A percentile compares a stretch with the other conserved stretches of the same genome.
These are phyloP conservation scores for Candoia aspera DNA, from an alignment of 2,113 vertebrate species.

Conservation along the genomic window DNA sequence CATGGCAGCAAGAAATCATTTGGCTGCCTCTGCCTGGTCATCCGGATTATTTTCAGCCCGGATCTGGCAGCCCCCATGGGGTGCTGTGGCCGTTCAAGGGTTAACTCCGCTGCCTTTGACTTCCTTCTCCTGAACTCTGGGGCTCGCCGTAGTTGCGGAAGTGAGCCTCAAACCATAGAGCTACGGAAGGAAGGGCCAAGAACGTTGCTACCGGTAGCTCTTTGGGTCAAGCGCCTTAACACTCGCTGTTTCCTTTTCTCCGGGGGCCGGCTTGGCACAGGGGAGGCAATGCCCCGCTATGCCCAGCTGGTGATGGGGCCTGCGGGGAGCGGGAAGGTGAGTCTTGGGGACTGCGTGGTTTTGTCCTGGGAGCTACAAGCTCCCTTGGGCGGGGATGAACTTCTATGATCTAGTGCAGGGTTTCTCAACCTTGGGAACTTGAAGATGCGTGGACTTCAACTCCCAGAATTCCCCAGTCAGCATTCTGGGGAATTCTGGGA, in stretches of 20 bases:
- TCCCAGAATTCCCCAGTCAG: no score
- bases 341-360: not conserved
- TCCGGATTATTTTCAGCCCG: no score
- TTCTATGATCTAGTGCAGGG: not conserved
- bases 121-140: not conserved
- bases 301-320: constrained; percentile 97
- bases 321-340: constrained; percentile 96
- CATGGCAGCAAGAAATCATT: no score
- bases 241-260: not conserved
- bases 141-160: not conserved
- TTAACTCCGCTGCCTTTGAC: no score
- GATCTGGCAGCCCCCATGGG: no score
- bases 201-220: not conserved
- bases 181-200: not conserved
- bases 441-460: no score
- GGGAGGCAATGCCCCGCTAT: constrained; percentile 84
- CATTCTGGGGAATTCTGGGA: not conserved
- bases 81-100: not conserved
- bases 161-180: not conserved
- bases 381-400: not conserved
- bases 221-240: not conserved
- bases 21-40: no score
- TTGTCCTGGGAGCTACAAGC: not conserved
- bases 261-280: accelerated
- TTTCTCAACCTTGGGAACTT: not conserved